Percentiles rank a stretch among this genome's conserved stretches.
Conservation (phyloP, 2,113 vertebrate genomes). For the Phoenicopterus ruber region DNA sequence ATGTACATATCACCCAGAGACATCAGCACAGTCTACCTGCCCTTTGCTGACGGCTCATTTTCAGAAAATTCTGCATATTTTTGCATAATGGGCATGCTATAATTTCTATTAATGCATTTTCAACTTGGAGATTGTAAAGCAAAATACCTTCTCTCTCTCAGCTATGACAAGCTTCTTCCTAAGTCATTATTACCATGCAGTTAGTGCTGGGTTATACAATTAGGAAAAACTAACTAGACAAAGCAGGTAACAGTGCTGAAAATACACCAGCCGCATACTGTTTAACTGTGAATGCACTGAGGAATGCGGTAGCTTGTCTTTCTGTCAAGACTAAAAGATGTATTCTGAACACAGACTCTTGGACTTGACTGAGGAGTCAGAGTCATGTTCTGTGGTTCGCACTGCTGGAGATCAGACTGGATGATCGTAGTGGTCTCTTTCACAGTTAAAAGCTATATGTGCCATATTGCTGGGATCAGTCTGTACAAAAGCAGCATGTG, state of each 20-base stretch:
- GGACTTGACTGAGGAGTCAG: background rate
- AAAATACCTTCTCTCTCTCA: background rate
- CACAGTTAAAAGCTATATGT: background rate
- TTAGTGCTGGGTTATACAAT: background rate
- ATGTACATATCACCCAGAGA: background rate
- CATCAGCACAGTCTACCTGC: background rate
- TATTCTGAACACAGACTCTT: background rate
- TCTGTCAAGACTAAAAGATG: background rate
- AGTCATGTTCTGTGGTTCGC: background rate
- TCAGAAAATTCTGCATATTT: slow-evolving; percentile 21
- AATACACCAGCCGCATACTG: background rate
- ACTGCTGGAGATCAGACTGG: background rate
- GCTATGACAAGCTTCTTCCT: background rate
- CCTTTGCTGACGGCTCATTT: slow-evolving; percentile 35
- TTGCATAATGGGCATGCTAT: background rate
- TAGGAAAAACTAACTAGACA: background rate
- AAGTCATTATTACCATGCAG: background rate
- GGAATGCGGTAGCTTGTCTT: background rate
- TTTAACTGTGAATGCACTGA: background rate
- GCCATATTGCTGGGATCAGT: background rate
- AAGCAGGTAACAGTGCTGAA: background rate
- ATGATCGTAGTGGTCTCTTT: background rate
- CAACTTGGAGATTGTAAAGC: background rate
- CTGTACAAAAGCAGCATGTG: background rate
- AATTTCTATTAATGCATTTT: background rate